Evolutionary conservation across 1,140 invertebrate species (phyloP), one percentile per base, ranked within the genome.

Genomic region (Sesamia nonagrioides): DNA sequence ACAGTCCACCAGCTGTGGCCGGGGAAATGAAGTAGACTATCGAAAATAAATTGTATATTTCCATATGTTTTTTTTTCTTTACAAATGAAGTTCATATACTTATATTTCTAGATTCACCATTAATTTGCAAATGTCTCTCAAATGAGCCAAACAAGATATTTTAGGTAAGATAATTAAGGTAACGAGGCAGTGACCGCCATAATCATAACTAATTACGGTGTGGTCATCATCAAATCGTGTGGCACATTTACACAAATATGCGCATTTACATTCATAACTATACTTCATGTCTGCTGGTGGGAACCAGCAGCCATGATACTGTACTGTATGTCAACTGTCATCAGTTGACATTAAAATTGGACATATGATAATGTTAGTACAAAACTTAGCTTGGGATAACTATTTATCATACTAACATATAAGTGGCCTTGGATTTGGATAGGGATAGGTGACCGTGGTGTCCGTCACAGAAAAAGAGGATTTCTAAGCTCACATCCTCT

Each of bases 101-200:
- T 66, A 42, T 50, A 63, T 42, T 42, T 61, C 17, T 68, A 45
- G 18, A 68, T 42, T 48, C 42, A 68, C 40, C 13, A 50, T 17
- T 48, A 63, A 63, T 63, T 63, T 42, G 33, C 60, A 63, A 63
- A 63, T 42, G 60, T 68, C 63, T 21, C 42, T 48, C 6, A 68
- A 68, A 68, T 68, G 40, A 68, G 60, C 60, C 18, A 48, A 48
- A 68, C 40, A 68, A 45, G 61, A 66, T 45, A n/a, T 21, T 27
- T 50, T 18, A 50, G 8, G 50, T 18, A 9, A 18, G 40, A 18
- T 68, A 33, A 68, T 68, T 68, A 68, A 68, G 42, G 63, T 48
- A 68, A 48, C 63, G 63, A 68, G 35, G 63, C 21, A 48, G 33
- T 68, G 35, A 63, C 60, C 60, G 58, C 35, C 6, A 15, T 68